Conservation (phyloP, 2,888 invertebrate species). For the Diadromus collaris region DNA sequence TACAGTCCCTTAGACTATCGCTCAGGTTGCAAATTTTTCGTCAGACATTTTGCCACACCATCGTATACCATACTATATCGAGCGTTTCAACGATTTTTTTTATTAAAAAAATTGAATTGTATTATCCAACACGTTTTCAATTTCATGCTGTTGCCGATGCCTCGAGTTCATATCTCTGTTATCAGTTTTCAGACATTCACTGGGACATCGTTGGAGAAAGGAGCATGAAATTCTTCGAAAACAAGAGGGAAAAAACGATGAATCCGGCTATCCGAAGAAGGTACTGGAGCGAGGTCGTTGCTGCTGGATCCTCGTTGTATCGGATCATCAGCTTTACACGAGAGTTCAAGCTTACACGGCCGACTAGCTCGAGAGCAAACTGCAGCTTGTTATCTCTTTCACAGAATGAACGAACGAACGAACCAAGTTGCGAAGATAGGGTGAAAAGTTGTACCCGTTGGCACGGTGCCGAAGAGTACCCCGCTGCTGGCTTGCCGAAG, state of each 20-base stretch:
- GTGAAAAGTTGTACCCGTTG: slow-evolving; percentile 58
- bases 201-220: background rate
- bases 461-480: slow-evolving; percentile 51
- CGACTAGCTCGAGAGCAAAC: slow-evolving; percentile 59
- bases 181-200: background rate
- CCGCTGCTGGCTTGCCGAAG: slow-evolving; percentile 27
- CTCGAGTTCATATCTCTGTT: background rate
- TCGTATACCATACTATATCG: background rate
- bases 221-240: too few species aligned
- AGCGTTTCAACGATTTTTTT: background rate
- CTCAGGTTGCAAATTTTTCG: slow-evolving; percentile 23
- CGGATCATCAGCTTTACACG: slow-evolving; percentile 46
- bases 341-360: slow-evolving; percentile 48
- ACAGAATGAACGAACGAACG: slow-evolving; percentile 36
- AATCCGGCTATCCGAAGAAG: background rate
- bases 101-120: background rate
- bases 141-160: background rate
- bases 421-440: slow-evolving; percentile 47
- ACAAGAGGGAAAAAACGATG: background rate
- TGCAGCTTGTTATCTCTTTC: slow-evolving; percentile 61
- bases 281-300: background rate
- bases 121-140: background rate
- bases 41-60: slow-evolving; percentile 25
- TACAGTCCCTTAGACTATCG: background rate
- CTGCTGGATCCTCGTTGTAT: slow-evolving; percentile 3